Evolutionary conservation across 2,888 invertebrate species (phyloP).

Genomic region (Ochropleura plecta): DNA sequence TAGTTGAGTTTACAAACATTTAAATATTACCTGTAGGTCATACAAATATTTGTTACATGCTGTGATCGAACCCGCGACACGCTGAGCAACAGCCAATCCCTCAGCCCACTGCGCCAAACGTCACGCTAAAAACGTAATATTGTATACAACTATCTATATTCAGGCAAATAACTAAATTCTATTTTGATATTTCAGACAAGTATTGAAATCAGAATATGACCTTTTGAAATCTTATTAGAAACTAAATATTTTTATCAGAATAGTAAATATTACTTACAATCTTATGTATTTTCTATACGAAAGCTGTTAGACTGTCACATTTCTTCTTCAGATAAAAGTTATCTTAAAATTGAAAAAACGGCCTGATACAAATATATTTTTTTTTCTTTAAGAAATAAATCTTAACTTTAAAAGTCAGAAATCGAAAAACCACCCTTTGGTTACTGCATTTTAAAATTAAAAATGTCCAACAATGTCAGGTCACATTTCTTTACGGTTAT

Average conservation of each 20-base stretch:
- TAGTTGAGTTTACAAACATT: too few relatives aligned
- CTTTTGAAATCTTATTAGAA: background rate
- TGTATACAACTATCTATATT: too few relatives aligned
- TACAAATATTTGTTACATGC: too few relatives aligned
- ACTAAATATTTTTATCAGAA: background rate
- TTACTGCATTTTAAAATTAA: slow-evolving; percentile 54
- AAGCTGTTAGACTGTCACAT: background rate
- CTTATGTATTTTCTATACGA: background rate
- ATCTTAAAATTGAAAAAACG: too few relatives aligned
- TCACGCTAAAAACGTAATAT: too few relatives aligned
- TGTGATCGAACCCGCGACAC: too few relatives aligned
- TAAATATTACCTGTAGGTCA: too few relatives aligned
- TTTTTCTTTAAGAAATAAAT: background rate
- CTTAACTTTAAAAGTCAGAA: slow-evolving; percentile 12
- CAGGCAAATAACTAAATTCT: too few relatives aligned
- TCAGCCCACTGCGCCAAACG: too few relatives aligned
- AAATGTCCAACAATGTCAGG: slow-evolving; percentile 59
- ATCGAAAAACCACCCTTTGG: slow-evolving; percentile 7
- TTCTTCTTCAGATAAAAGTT: background rate
- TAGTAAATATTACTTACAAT: background rate
- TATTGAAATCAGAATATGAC: background rate
- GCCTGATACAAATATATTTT: background rate
- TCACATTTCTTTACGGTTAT: slow-evolving; percentile 69
- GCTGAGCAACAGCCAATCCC: too few relatives aligned
- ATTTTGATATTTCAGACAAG: background rate